Base-by-base conservation (phyloP, 2,113 vertebrate species). In the Gallinago paraguaiae region DNA sequence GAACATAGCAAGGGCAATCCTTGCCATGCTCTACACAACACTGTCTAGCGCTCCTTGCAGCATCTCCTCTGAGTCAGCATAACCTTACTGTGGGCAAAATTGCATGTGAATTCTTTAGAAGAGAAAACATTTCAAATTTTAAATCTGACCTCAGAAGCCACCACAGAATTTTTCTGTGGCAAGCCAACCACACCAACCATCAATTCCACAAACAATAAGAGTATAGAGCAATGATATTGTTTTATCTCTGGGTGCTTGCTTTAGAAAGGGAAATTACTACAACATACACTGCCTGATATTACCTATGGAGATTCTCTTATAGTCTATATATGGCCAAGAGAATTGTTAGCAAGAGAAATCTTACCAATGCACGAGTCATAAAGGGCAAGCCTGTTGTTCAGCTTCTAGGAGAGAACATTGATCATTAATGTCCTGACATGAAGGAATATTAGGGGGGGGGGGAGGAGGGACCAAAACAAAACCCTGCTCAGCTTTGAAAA, bases 401-500 rank as follows among this genome's bases (percentile, higher is more conserved):
- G 33, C 54, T 90, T 88, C 31, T 54, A 7, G 9, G 28, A 79
- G 17, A 28, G 22, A 70, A 48, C 53, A 43, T 43, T 43, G 41
- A 43, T 13, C 41, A 15, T 43, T 43, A 43, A 43, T 43, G 41
- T 67, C 7, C 2, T 13, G 9, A 4, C 15, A 53, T 37, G 20
- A 79, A 80, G 18, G 9, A 74, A 72, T 19, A 53, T 39, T 39
- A 12, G 0, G 2, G 14, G 7, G 3, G 1, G 10, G 1, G 46
- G 20, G 20, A 3, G 46, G 2, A 9, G 8, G 22, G 7, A 18
- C 8, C 13, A 65, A 41, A 17, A 9, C 5, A 65, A 43, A 27
- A 63, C 17, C 41, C 30, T 35, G 15, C 15, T 63, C 7, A 60
- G 18, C 41, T 68, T 71, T 59, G 17, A 41, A 91, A 84, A 71